Evolutionary conservation across 2,113 vertebrate genomes (phyloP).

Genomic region (Solenodon paradoxus): DNA sequence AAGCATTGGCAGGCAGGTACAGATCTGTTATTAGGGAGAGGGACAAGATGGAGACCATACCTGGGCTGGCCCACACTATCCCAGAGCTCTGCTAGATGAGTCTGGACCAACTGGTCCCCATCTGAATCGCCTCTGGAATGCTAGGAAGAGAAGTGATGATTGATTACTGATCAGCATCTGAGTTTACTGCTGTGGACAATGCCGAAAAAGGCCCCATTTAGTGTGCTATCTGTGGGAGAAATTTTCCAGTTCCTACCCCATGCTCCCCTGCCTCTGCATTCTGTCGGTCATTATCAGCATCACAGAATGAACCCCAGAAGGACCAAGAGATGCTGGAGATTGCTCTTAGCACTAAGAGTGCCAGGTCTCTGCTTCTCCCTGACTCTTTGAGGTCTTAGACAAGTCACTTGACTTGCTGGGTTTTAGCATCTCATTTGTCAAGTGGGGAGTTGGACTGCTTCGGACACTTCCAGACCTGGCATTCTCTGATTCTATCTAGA

Average conservation of each 20-base stretch:
- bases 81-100: neutral
- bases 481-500: neutral
- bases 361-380: neutral
- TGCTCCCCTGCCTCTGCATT: neutral
- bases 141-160: neutral
- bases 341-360: neutral
- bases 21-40: neutral
- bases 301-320: neutral
- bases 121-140: neutral
- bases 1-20: neutral
- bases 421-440: neutral
- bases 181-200: neutral
- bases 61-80: fast-evolving
- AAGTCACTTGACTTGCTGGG: neutral
- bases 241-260: neutral
- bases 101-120: neutral
- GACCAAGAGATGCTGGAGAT: neutral
- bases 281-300: neutral
- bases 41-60: fast-evolving
- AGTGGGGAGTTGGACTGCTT: neutral
- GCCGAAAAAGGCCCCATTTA: neutral
- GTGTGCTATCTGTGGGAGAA: neutral
- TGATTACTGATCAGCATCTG: neutral
- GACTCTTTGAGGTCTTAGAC: neutral
- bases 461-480: neutral